Conservation (phyloP, 2,113 vertebrate species). For the Gallinago undulata region DNA sequence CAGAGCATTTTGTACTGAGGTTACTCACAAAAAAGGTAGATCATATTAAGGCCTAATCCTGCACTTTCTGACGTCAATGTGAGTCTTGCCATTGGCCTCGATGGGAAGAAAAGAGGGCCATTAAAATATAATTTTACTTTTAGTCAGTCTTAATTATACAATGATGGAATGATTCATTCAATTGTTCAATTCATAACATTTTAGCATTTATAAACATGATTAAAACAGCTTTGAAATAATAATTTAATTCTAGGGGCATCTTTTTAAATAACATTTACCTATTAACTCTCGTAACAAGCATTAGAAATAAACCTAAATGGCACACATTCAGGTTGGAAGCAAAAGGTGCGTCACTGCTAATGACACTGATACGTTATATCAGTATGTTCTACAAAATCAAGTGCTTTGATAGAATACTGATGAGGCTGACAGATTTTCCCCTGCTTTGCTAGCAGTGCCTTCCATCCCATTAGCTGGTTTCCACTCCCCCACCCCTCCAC, state of each 20-base stretch:
- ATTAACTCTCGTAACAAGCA: constrained; percentile 36
- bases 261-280: constrained; percentile 52
- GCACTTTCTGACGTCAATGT: constrained; percentile 56
- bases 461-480: not conserved
- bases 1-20: not conserved
- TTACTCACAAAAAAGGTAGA: constrained; percentile 21
- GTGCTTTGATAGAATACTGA: not conserved
- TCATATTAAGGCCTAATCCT: constrained; percentile 46
- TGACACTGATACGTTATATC: not conserved
- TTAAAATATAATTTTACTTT: constrained; percentile 66
- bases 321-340: not conserved
- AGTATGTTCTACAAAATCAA: not conserved
- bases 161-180: constrained; percentile 59
- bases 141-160: constrained; percentile 57
- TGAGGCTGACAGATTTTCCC: not conserved
- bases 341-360: constrained; percentile 5
- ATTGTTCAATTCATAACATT: constrained; percentile 57
- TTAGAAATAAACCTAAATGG: constrained; percentile 31
- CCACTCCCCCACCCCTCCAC: not conserved
- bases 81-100: not conserved
- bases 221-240: constrained; percentile 52
- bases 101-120: constrained; percentile 24
- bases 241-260: constrained; percentile 40
- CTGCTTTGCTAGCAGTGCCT: not conserved
- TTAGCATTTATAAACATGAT: constrained; percentile 56